Conservation (phyloP, 2,113 vertebrate genomes). For the Carlito syrichta region DNA sequence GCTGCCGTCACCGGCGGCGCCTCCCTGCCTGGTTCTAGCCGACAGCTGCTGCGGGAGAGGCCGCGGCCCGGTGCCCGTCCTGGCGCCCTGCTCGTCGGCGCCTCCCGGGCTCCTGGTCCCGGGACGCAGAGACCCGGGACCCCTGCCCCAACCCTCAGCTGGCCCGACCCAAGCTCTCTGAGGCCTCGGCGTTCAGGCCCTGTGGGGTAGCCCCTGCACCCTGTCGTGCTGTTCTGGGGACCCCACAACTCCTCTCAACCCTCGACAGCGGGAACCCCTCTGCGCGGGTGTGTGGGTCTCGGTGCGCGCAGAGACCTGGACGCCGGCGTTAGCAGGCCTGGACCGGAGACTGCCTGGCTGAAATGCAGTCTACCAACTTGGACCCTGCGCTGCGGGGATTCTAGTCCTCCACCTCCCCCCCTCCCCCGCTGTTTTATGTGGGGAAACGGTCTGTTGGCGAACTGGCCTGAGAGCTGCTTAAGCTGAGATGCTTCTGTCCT, state of each 20-base stretch:
- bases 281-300: background rate
- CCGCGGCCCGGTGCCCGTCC: background rate
- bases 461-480: background rate
- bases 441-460: background rate
- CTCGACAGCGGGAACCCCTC: background rate
- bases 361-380: background rate
- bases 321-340: background rate
- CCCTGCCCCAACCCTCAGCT: background rate
- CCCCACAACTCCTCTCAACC: background rate
- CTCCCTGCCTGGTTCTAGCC: conserved; percentile 39
- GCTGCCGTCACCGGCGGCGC: conserved; percentile 36
- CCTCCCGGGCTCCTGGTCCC: background rate
- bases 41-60: conserved; percentile 42
- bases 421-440: background rate
- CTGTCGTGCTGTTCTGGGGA: background rate
- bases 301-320: background rate
- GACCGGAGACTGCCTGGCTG: background rate
- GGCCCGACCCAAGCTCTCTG: fast-evolving
- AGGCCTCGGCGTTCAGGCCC: background rate
- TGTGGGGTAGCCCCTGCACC: background rate
- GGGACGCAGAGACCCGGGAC: background rate
- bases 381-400: background rate
- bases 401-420: background rate
- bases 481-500: background rate
- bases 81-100: fast-evolving